Conservation (phyloP, 2,797 vertebrate species). For the Megaceryle alcyon region DNA sequence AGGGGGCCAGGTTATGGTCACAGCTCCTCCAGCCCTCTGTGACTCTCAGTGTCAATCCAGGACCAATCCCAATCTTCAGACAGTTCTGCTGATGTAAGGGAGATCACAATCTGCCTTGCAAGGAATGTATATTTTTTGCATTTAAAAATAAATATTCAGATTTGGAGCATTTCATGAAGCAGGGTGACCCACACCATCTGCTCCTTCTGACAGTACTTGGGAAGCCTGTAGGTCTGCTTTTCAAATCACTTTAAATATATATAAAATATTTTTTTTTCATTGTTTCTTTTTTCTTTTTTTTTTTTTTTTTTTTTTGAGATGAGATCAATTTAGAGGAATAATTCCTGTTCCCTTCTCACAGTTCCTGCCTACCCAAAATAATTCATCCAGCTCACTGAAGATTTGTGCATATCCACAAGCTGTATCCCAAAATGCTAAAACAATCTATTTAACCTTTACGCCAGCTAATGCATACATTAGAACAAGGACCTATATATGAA, state of each 20-base stretch:
- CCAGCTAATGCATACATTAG: slow-evolving; percentile 79
- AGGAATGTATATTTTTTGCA: not conserved
- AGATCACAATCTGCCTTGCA: slow-evolving; percentile 24
- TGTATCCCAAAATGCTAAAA: slow-evolving; percentile 76
- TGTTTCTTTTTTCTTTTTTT: not conserved
- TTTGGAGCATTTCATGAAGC: slow-evolving; percentile 10
- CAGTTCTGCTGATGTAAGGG: slow-evolving; percentile 57
- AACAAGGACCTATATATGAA: slow-evolving; percentile 71
- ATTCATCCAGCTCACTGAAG: slow-evolving; percentile 44
- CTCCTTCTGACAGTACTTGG: slow-evolving; percentile 32
- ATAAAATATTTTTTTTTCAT: not conserved
- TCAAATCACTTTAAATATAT: not conserved
- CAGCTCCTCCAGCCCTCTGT: not conserved
- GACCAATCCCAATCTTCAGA: slow-evolving; percentile 15
- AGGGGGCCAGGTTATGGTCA: not conserved
- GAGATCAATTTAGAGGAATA: not conserved
- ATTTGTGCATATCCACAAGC: slow-evolving; percentile 48
- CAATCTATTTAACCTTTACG: slow-evolving; percentile 81
- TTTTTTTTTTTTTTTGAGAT: not conserved
- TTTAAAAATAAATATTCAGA: slow-evolving; percentile 61
- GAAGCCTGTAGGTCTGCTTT: slow-evolving; percentile 14
- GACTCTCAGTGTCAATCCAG: not conserved
- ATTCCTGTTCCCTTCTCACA: not conserved
- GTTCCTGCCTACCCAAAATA: slow-evolving; percentile 37
- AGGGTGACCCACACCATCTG: slow-evolving; percentile 66